Conservation (phyloP, 1,140 invertebrate genomes). For the Euschistus heros region DNA sequence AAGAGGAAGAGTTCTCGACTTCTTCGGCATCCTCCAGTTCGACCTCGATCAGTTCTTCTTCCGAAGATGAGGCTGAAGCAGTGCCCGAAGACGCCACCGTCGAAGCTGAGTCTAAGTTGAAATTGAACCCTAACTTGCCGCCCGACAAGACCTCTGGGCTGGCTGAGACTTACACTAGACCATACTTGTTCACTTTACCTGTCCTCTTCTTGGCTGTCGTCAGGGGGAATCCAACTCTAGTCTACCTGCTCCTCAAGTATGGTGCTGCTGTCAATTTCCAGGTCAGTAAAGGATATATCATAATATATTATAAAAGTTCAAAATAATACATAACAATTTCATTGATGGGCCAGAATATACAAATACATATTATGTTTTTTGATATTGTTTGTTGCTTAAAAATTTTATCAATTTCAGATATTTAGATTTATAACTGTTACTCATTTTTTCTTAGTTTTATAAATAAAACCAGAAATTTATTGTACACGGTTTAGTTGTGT, state of each 20-base stretch:
- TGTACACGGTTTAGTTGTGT: no score
- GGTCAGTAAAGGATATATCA: no score
- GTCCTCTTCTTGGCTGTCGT: conserved; percentile 45
- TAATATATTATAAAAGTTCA: no score
- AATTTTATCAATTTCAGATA: no score
- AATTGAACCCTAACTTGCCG: conserved; percentile 32
- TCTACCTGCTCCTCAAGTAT: conserved; percentile 43
- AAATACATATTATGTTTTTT: no score
- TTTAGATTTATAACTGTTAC: no score
- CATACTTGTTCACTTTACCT: conserved; percentile 42
- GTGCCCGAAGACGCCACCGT: conserved; percentile 18
- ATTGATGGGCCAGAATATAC: no score
- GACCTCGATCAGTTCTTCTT: conserved; percentile 23
- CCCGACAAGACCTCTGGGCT: conserved; percentile 34
- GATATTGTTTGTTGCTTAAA: no score
- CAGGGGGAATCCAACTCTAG: conserved; percentile 39
- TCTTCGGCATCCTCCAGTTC: conserved; percentile 29
- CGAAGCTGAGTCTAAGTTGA: conserved; percentile 29
- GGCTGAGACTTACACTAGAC: conserved; percentile 38
- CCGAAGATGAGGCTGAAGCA: conserved; percentile 25
- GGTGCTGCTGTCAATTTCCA: conserved; percentile 41
- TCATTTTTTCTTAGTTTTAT: no score
- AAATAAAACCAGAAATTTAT: no score
- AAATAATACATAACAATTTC: no score
- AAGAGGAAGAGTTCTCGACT: conserved; percentile 26